Evolutionary conservation across 2,113 vertebrate species (phyloP), one percentile per base, ranked within the genome.

Genomic region (Eretmochelys imbricata): DNA sequence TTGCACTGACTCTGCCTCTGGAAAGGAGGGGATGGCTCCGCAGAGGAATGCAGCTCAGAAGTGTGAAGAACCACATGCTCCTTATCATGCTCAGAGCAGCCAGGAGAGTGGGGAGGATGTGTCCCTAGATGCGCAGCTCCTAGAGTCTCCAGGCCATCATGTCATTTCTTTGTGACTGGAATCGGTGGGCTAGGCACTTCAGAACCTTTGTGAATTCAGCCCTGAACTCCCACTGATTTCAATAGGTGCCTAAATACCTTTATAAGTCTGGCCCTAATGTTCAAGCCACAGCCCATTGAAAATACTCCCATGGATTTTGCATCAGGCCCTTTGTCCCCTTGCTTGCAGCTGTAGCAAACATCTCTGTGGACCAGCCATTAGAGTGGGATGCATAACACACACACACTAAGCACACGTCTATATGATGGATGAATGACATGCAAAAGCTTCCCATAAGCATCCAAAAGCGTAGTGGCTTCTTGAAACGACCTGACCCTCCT

Each of bases 321-420:
- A 29, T 57, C 10, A 7, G 0, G 0, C 27, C 49, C 31, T 82
- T 76, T 4, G 51, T 65, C 51, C 54, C 62, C 29, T 51, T 0
- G 5, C 20, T 25, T 5, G 12, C 1, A 69, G 55, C 17, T 51
- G 85, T 84, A 81, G 6, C 38, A 86, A 62, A 20, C 16, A 10
- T 42, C 24, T 53, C 10, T 59, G 84, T 57, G 35, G n/a, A 93
- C 29, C 75, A 80, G 49, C 31, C 35, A 62, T 12, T 29, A 59
- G 54, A 69, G n/a, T 0, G 7, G 29, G 55, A 84, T 12, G 20
- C 5, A 48, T 54, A 62, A 42, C 11, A 8, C 10, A 51, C 5
- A 3, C 6, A 3, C 2, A 7, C 17, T 17, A 46, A 25, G 6
- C 48, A 54, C 57, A 16, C 14, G 17, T 0, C 3, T 1, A 2